Evolutionary conservation across 1,140 invertebrate genomes (phyloP), one percentile per base, ranked within the genome.

Genomic region (Palaemon carinicauda): DNA sequence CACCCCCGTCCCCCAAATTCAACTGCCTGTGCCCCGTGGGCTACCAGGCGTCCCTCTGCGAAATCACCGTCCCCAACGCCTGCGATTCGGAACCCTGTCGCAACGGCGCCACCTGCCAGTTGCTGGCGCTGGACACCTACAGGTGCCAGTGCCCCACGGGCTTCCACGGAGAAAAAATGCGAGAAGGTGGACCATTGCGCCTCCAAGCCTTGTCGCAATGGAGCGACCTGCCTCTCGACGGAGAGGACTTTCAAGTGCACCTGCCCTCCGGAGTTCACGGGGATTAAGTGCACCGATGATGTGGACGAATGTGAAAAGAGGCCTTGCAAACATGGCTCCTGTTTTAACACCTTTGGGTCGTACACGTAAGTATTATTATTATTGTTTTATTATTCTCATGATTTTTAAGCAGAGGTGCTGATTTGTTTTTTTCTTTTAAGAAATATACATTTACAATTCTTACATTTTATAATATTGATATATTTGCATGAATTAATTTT

Each of bases 31-130:
- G 97, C 92, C 95, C 96, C 1, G 93, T 98, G 81, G 98, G 98
- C 21, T 99, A 95, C 92, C 95, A 95, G 79, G 98, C 97, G 14
- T 96, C 95, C 1, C 93, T 98, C 14, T 99, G 98, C 92, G 98
- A 99, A 92, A 96, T 98, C 88, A 93, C 94, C 5, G 94, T 98
- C 65, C 94, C 95, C 2, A 97, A 97, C 92, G 96, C 96, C 14
- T 99, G 98, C 91, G 97, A 98, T 92, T 95, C 94, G 1, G 93
- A 94, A 54, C 97, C 97, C 0, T 98, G 97, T 91, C 92, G 94
- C 87, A 96, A 98, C 91, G 96, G 96, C 17, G 97, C 96, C 27
- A 95, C 95, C 5, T 98, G 97, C 90, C 93, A 94, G 74, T 93
- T 98, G 21, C 95, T 95, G 19, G 90, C 92, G 12, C 91, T 98